phyloP scores from a whole-genome alignment of 35 echinoderm and acorn worm species.

The Heliocidaris tuberculata region DNA sequence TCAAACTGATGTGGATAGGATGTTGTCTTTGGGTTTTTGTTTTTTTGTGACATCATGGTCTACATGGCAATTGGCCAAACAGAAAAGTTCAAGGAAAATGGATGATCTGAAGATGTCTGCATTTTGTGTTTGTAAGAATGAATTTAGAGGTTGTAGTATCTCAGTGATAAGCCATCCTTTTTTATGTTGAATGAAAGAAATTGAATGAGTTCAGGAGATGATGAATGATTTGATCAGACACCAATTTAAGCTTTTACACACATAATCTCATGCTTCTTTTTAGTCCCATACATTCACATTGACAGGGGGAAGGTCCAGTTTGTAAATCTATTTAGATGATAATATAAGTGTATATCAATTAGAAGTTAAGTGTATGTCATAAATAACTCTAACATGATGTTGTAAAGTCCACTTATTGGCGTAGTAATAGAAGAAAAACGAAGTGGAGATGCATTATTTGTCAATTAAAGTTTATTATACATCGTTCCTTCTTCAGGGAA shows the following conservation, averaged over 20 bases:
- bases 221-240: no score
- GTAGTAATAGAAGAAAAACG: no score
- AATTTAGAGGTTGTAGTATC: neutral
- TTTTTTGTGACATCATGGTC: neutral
- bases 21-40: neutral
- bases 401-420: no score
- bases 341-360: no score
- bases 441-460: no score
- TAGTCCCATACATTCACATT: neutral
- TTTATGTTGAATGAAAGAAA: neutral
- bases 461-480: no score
- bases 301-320: neutral
- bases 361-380: no score
- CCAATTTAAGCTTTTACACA: neutral
- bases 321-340: no score
- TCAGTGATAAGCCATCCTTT: neutral
- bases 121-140: neutral
- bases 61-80: neutral
- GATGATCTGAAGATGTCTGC: neutral
- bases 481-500: no score
- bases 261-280: neutral
- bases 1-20: neutral
- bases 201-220: neutral
- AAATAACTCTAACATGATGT: no score
- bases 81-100: constrained; percentile 4